Conservation (phyloP, 2,888 invertebrate genomes). For the Thymelicus lineola region DNA sequence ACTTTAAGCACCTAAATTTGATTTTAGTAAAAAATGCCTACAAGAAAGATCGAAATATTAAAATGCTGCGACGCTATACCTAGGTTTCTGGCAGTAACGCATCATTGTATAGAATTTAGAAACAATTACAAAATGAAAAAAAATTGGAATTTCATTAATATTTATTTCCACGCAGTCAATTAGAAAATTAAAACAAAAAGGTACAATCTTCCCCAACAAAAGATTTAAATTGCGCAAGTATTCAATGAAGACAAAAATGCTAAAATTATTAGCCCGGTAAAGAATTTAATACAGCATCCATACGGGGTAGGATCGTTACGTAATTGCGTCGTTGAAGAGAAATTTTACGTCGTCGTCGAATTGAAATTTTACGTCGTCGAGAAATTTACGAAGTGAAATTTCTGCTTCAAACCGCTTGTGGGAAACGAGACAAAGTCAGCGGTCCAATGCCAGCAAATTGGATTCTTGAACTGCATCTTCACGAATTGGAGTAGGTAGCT, state of each 20-base stretch:
- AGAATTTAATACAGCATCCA: conserved; percentile 68
- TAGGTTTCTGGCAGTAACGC: too few relatives aligned
- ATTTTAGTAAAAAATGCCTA: too few relatives aligned
- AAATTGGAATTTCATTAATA: background rate
- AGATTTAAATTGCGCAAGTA: conserved; percentile 12
- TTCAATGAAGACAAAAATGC: conserved; percentile 31
- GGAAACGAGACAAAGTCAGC: conserved; percentile 51
- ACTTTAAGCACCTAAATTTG: too few relatives aligned
- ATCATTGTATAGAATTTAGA: too few relatives aligned
- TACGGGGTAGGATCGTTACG: conserved; percentile 52
- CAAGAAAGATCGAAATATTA: too few relatives aligned
- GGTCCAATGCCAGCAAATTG: conserved; percentile 62
- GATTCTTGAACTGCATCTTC: conserved; percentile 59
- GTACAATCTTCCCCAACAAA: background rate
- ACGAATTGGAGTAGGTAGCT: conserved; percentile 38
- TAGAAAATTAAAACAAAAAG: background rate
- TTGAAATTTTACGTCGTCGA: conserved; percentile 45
- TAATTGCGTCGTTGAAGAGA: conserved; percentile 63
- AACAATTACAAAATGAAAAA: too few relatives aligned
- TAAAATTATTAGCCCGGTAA: conserved; percentile 49
- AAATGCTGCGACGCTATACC: too few relatives aligned
- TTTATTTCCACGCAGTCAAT: background rate
- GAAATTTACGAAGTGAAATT: conserved; percentile 71
- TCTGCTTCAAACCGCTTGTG: conserved; percentile 46
- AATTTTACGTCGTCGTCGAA: conserved; percentile 51